A percentile compares a stretch with the other conserved stretches of the same genome.
phyloP scores from a whole-genome alignment of 2,797 vertebrate species.

The Triplophysa bombifrons region DNA sequence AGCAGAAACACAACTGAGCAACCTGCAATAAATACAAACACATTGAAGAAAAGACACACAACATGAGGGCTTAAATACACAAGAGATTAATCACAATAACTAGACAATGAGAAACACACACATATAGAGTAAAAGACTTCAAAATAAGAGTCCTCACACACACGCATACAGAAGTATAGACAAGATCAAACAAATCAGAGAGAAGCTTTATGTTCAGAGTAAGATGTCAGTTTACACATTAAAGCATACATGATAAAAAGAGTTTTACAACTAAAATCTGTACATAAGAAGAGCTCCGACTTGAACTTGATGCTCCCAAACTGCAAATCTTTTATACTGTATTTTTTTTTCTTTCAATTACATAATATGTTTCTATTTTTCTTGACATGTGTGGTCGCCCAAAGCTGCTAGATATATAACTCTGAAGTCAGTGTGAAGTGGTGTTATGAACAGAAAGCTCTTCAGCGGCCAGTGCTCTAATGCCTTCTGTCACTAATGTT shows the following conservation, averaged over 20 bases:
- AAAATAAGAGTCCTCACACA: neutral
- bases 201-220: too few relatives aligned
- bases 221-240: too few relatives aligned
- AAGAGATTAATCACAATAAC: neutral
- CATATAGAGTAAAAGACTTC: neutral
- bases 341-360: too few relatives aligned
- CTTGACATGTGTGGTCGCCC: neutral
- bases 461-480: slow-evolving; percentile 57
- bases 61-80: neutral
- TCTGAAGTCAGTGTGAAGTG: neutral
- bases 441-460: neutral
- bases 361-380: neutral
- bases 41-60: neutral
- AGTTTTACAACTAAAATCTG: neutral
- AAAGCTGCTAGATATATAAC: too few relatives aligned
- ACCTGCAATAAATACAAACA: neutral
- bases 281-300: neutral
- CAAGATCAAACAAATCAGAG: neutral
- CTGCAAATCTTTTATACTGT: neutral
- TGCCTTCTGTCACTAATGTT: slow-evolving; percentile 63
- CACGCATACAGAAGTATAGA: too few relatives aligned
- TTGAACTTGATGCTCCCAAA: neutral
- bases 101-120: neutral
- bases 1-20: too few relatives aligned
- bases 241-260: too few relatives aligned